These are phyloP conservation scores for Phallusia fumigata DNA, from an alignment of 23 tunicate genomes.

Conservation along the genomic window DNA sequence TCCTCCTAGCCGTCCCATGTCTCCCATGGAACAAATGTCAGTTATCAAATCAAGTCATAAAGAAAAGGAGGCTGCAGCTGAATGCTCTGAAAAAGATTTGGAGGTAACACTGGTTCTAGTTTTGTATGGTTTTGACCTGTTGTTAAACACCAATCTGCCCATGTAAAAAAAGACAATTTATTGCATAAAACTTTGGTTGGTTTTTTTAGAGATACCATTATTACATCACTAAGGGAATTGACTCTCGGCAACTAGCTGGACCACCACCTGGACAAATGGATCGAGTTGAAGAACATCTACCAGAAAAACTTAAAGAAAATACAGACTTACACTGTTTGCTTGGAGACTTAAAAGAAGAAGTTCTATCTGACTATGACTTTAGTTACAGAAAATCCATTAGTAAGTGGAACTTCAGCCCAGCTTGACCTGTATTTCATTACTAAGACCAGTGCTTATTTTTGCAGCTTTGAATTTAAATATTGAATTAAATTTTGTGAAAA, in stretches of 20 bases:
- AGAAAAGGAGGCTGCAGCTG: constrained; percentile 27
- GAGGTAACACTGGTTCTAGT: constrained; percentile 26
- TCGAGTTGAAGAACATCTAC: constrained; percentile 48
- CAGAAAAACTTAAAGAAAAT: constrained; percentile 43
- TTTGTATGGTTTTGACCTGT: background rate
- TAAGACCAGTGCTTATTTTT: too few species aligned
- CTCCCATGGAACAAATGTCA: constrained; percentile 81
- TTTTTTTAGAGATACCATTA: constrained; percentile 61
- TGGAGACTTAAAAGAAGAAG: constrained; percentile 52
- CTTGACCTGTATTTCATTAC: too few species aligned
- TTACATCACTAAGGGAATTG: constrained; percentile 85
- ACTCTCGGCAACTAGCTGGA: constrained; percentile 63
- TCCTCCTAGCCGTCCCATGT: constrained; percentile 90
- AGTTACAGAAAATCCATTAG: constrained; percentile 80
- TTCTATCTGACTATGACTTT: constrained; percentile 71
- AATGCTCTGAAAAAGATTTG: constrained; percentile 43
- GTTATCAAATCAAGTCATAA: constrained; percentile 41
- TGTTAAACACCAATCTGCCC: background rate
- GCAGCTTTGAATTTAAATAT: too few species aligned
- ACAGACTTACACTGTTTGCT: constrained; percentile 27
- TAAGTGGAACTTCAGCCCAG: constrained; percentile 12
- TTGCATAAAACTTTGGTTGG: background rate
- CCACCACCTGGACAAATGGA: constrained; percentile 84
- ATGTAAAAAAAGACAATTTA: background rate
- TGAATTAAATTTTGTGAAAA: too few species aligned